A percentile compares a stretch with the other conserved stretches of the same genome.
These are phyloP conservation scores for Poecile montanus DNA, from an alignment of 2,797 vertebrate genomes.

Conservation along the genomic window DNA sequence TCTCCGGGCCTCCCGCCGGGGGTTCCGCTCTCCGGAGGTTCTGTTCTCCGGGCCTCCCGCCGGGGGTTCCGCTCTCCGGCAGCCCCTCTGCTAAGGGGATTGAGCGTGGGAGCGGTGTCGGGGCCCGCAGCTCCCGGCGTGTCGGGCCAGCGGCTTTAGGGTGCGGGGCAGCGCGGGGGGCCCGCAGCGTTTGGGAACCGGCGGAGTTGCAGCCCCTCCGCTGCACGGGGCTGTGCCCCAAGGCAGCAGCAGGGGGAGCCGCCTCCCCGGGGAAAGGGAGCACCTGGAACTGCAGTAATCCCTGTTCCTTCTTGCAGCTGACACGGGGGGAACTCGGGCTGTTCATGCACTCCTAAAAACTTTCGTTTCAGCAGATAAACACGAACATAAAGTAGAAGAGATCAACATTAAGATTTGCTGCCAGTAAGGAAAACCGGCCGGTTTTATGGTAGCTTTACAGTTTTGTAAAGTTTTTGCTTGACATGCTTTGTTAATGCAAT, in stretches of 20 bases:
- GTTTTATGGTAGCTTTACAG: neutral
- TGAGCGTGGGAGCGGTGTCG: neutral
- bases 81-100: no score
- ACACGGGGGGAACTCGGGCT: neutral
- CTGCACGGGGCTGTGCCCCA: neutral
- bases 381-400: neutral
- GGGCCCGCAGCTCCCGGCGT: neutral
- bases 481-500: neutral
- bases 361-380: neutral
- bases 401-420: neutral
- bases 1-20: no score
- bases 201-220: accelerated
- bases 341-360: accelerated
- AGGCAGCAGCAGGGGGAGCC: neutral
- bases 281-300: accelerated
- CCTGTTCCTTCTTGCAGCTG: neutral
- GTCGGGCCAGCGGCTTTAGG: neutral
- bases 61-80: neutral
- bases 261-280: neutral
- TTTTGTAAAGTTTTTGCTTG: neutral
- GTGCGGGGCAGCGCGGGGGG: neutral
- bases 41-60: neutral
- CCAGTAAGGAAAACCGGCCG: neutral
- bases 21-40: neutral
- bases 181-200: neutral